Conservation (phyloP, 2,797 vertebrate genomes). For the Ptychadena robeensis region DNA sequence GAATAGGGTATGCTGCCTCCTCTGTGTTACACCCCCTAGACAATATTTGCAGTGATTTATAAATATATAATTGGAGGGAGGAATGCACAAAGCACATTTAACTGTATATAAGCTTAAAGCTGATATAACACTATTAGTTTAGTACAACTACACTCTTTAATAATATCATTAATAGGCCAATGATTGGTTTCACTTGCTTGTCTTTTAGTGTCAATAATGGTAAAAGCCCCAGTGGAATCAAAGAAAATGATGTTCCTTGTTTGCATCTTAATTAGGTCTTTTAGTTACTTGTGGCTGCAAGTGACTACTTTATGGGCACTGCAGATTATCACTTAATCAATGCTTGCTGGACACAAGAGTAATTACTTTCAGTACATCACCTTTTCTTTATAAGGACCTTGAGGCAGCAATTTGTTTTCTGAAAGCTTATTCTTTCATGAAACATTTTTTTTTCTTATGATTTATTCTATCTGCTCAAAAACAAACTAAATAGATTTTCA, state of each 20-base stretch:
- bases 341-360: slow-evolving; percentile 24
- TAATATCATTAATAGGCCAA: too few relatives aligned
- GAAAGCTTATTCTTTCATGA: not conserved
- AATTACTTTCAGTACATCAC: slow-evolving; percentile 21
- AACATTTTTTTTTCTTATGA: slow-evolving; percentile 49
- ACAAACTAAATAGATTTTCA: too few relatives aligned
- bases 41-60: too few relatives aligned
- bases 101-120: too few relatives aligned
- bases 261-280: slow-evolving; percentile 31
- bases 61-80: too few relatives aligned
- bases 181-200: too few relatives aligned
- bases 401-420: not conserved
- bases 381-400: not conserved
- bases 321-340: slow-evolving; percentile 16
- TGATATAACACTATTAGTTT: too few relatives aligned
- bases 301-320: slow-evolving; percentile 9
- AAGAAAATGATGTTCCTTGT: not conserved
- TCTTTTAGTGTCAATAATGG: not conserved
- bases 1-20: too few relatives aligned
- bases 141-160: too few relatives aligned
- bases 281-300: slow-evolving; percentile 16
- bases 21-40: too few relatives aligned
- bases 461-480: too few relatives aligned
- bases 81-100: too few relatives aligned
- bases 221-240: not conserved